phyloP scores from a whole-genome alignment of 2,888 invertebrate species.

The Adineta ricciae region DNA sequence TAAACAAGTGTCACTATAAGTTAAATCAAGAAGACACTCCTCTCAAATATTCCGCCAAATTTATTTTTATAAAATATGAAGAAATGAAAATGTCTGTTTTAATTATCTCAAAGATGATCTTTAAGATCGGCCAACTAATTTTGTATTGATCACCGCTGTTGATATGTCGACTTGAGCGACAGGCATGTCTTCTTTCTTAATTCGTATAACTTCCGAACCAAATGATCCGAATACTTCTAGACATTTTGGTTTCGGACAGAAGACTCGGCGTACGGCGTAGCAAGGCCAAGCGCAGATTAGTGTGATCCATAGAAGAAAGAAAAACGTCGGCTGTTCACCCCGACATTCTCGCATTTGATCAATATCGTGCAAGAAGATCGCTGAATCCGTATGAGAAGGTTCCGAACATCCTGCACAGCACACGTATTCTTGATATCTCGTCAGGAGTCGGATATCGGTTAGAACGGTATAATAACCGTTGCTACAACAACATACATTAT shows the following conservation, averaged over 20 bases:
- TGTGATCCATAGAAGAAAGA: neutral
- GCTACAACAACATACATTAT: neutral
- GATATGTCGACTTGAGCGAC: neutral
- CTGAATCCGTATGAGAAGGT: neutral
- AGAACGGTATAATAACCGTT: neutral
- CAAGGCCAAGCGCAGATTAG: neutral
- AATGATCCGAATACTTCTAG: neutral
- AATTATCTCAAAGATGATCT: neutral
- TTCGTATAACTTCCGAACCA: neutral
- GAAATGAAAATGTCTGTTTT: neutral
- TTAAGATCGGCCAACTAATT: neutral
- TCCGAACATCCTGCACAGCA: neutral
- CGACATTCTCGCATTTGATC: conserved; percentile 9
- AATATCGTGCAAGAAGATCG: neutral
- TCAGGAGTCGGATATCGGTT: neutral
- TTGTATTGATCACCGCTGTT: neutral
- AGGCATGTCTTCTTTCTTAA: neutral
- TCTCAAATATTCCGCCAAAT: too few species aligned
- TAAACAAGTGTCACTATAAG: too few species aligned
- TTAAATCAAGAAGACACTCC: too few species aligned
- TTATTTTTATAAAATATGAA: neutral
- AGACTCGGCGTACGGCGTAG: neutral
- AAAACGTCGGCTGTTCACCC: neutral
- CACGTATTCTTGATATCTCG: neutral
- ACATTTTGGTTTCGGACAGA: neutral